These are phyloP conservation scores for Penaeus vannamei DNA, from an alignment of 1,140 invertebrate species.

Conservation along the genomic window DNA sequence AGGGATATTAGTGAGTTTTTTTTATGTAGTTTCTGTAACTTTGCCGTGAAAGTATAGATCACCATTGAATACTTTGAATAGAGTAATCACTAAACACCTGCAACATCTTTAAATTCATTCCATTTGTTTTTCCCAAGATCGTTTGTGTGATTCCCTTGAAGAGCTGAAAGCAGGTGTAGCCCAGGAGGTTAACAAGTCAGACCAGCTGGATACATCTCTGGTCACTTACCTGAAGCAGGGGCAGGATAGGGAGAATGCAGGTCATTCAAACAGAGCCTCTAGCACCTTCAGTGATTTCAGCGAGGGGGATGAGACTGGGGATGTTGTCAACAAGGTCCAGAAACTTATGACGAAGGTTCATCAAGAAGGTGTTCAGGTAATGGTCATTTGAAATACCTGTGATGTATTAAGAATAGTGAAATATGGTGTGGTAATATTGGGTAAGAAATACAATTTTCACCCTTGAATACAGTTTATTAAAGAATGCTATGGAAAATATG, in stretches of 20 bases:
- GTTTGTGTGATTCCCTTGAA: slow-evolving; percentile 49
- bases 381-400: background rate
- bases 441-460: background rate
- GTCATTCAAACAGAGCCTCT: slow-evolving; percentile 41
- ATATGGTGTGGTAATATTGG: background rate
- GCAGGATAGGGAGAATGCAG: background rate
- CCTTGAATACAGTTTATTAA: too few relatives aligned
- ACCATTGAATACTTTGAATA: too few relatives aligned
- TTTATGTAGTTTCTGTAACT: too few relatives aligned
- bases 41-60: too few relatives aligned
- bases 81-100: too few relatives aligned
- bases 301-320: slow-evolving; percentile 36
- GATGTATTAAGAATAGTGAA: background rate
- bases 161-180: slow-evolving; percentile 24
- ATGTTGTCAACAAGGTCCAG: slow-evolving; percentile 38
- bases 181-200: slow-evolving; percentile 32
- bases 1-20: too few relatives aligned
- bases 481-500: too few relatives aligned
- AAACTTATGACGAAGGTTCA: slow-evolving; percentile 48
- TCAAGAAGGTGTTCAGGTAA: slow-evolving; percentile 50
- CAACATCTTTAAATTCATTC: too few relatives aligned
- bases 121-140: background rate
- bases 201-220: slow-evolving; percentile 33
- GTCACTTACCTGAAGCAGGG: slow-evolving; percentile 13
- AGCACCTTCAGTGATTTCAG: slow-evolving; percentile 44